Percentiles rank a stretch among this genome's conserved stretches.
Conservation (phyloP, 2,888 invertebrate genomes). For the Azorinus chamasolen region DNA sequence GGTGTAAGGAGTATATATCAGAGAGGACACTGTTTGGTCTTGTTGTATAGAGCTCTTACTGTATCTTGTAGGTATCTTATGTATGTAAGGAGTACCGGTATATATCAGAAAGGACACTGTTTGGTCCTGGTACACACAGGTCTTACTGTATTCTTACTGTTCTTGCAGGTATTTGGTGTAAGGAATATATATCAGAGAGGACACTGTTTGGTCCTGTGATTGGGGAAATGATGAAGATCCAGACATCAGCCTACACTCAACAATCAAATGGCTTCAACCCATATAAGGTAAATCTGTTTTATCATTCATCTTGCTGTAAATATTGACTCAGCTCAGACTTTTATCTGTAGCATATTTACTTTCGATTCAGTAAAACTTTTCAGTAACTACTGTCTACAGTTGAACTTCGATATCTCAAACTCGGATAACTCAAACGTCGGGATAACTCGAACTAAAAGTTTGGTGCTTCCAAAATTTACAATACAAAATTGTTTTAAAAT, state of each 20-base stretch:
- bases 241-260: constrained; percentile 32
- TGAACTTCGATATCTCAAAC: too few relatives aligned
- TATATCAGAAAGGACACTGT: constrained; percentile 71
- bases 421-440: too few relatives aligned
- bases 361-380: neutral
- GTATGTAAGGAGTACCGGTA: constrained; percentile 68
- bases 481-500: too few relatives aligned
- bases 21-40: constrained; percentile 79
- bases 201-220: constrained; percentile 81
- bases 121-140: too few relatives aligned
- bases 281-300: constrained; percentile 36
- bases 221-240: constrained; percentile 46
- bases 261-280: constrained; percentile 57
- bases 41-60: too few relatives aligned
- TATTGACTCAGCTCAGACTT: too few relatives aligned
- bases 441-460: too few relatives aligned
- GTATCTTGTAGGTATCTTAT: constrained; percentile 79
- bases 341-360: neutral
- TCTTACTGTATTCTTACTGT: too few relatives aligned
- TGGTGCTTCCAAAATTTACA: too few relatives aligned
- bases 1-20: constrained; percentile 68
- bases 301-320: too few relatives aligned
- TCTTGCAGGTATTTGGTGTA: constrained; percentile 79
- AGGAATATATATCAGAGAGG: constrained; percentile 62
- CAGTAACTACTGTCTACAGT: too few relatives aligned